These are phyloP conservation scores for Protophormia terraenovae DNA, from an alignment of 2,888 invertebrate genomes.

Conservation along the genomic window DNA sequence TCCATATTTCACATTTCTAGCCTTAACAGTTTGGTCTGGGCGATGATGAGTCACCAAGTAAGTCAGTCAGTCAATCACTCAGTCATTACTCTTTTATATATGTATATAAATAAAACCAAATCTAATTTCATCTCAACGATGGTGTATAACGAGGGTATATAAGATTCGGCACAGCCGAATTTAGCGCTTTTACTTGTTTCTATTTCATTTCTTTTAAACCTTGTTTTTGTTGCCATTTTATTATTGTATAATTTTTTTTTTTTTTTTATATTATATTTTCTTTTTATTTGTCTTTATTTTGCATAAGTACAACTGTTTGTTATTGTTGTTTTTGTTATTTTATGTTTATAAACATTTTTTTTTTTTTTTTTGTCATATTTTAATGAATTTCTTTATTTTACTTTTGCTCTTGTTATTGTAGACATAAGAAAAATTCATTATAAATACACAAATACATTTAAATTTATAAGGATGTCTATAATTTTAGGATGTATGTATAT, in stretches of 20 bases:
- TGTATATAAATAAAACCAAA: too few species aligned
- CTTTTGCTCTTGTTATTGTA: not conserved
- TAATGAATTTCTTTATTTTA: not conserved
- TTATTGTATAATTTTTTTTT: not conserved
- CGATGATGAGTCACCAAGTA: too few species aligned
- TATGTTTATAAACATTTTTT: not conserved
- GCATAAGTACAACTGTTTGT: not conserved
- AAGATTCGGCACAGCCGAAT: too few species aligned
- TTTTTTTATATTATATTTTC: too few species aligned
- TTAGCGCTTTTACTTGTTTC: too few species aligned
- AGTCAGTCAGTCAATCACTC: too few species aligned
- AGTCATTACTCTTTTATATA: too few species aligned
- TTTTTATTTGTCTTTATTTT: not conserved
- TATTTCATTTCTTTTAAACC: slow-evolving; percentile 23
- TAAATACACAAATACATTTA: not conserved
- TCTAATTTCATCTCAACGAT: too few species aligned
- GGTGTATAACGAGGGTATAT: too few species aligned
- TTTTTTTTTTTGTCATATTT: not conserved
- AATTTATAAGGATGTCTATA: not conserved
- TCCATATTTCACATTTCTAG: too few species aligned
- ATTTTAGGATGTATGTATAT: too few species aligned
- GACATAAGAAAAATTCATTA: not conserved
- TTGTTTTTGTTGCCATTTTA: slow-evolving; percentile 10
- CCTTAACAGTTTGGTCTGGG: too few species aligned
- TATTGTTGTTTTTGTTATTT: not conserved